These are phyloP conservation scores for Eurois occulta DNA, from an alignment of 2,888 invertebrate genomes.

Conservation along the genomic window DNA sequence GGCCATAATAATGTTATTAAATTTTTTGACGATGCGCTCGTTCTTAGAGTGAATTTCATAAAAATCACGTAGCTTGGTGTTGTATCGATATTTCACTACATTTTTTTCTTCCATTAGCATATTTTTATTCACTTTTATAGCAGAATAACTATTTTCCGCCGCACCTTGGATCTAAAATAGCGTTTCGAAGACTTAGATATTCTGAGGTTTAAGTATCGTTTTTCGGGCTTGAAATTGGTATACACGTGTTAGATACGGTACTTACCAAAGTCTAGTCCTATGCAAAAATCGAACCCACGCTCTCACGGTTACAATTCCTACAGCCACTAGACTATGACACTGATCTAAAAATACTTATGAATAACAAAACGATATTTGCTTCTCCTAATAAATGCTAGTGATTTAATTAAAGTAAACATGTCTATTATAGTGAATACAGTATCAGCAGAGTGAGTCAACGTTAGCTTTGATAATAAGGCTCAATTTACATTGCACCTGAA, in stretches of 20 bases:
- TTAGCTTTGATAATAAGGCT: conserved; percentile 20
- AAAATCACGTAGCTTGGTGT: background rate
- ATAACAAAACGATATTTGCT: conserved; percentile 55
- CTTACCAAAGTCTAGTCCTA: background rate
- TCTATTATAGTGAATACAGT: conserved; percentile 37
- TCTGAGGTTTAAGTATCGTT: background rate
- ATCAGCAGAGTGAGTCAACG: conserved; percentile 48
- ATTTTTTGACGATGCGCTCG: too few species aligned
- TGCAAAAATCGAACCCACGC: conserved; percentile 12
- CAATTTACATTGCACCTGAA: background rate
- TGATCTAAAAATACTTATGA: conserved; percentile 57
- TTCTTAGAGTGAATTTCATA: background rate
- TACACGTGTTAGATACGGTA: background rate
- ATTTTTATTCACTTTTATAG: background rate
- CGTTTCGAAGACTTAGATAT: background rate
- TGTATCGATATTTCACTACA: background rate
- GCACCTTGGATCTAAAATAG: background rate
- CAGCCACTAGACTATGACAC: conserved; percentile 28
- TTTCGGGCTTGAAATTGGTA: background rate
- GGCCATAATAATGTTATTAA: background rate
- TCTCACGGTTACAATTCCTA: conserved; percentile 25
- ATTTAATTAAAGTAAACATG: conserved; percentile 59
- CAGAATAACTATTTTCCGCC: background rate
- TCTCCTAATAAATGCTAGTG: conserved; percentile 44
- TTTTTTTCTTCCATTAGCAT: background rate